Evolutionary conservation across 2,888 invertebrate genomes (phyloP).

Genomic region (Timema cristinae): DNA sequence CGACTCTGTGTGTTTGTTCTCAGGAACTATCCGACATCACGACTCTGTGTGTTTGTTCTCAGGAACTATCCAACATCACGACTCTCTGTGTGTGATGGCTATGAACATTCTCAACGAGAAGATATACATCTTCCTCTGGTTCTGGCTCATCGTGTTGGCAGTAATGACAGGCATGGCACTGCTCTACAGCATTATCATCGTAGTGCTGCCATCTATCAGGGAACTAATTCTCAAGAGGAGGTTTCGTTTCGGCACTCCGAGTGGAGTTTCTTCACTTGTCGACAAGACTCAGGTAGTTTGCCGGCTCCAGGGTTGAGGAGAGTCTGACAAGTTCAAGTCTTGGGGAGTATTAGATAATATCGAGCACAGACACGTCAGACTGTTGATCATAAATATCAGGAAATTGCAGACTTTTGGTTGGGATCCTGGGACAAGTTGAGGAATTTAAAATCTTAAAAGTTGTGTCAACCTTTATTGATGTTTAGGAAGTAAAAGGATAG

Average conservation of each 20-base stretch:
- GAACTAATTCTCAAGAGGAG: slow-evolving; percentile 75
- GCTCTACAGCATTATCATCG: slow-evolving; percentile 73
- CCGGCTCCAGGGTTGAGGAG: too few species aligned
- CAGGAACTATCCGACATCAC: too few species aligned
- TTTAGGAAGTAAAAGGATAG: too few species aligned
- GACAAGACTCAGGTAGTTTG: slow-evolving; percentile 70
- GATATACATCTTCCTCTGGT: slow-evolving; percentile 90
- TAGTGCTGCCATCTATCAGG: slow-evolving; percentile 73
- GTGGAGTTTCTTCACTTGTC: slow-evolving; percentile 69
- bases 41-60: slow-evolving; percentile 6
- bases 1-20: too few species aligned
- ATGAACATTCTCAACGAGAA: slow-evolving; percentile 89
- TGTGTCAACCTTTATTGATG: too few species aligned
- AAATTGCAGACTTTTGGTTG: too few species aligned
- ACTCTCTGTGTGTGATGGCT: slow-evolving; percentile 82
- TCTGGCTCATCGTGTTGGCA: slow-evolving; percentile 81
- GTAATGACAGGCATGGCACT: slow-evolving; percentile 73
- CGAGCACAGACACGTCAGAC: too few species aligned
- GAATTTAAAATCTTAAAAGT: too few species aligned
- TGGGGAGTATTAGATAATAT: too few species aligned
- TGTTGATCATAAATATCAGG: too few species aligned
- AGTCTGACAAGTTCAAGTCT: too few species aligned
- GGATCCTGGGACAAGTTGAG: too few species aligned
- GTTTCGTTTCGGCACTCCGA: slow-evolving; percentile 72
- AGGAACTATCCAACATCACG: slow-evolving; percentile 79